phyloP scores from a whole-genome alignment of 2,888 invertebrate species.

The Pseudeuparius sepicola region DNA sequence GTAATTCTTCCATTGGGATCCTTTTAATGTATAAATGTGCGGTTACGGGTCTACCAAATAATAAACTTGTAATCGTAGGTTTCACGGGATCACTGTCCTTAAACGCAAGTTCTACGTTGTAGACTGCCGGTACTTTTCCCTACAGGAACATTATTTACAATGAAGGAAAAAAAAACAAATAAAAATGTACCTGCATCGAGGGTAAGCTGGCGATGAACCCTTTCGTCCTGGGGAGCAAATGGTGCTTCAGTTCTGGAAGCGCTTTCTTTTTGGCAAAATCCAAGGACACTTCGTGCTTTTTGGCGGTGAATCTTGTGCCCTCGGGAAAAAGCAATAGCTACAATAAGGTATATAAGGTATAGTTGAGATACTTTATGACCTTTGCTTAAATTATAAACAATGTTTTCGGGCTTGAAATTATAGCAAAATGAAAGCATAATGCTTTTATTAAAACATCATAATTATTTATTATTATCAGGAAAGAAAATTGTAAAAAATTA shows the following conservation, averaged over 20 bases:
- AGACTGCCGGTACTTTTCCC: slow-evolving; percentile 65
- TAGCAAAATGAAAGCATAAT: too few species aligned
- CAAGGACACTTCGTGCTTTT: slow-evolving; percentile 78
- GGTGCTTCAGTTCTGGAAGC: slow-evolving; percentile 75
- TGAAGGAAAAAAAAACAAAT: too few species aligned
- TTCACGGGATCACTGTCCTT: slow-evolving; percentile 53
- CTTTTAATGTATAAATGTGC: slow-evolving; percentile 72
- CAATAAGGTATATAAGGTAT: slow-evolving; percentile 11
- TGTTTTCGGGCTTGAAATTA: too few species aligned
- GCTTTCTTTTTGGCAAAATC: slow-evolving; percentile 82
- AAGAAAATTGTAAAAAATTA: too few species aligned
- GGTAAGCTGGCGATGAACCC: slow-evolving; percentile 84
- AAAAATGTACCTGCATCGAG: too few species aligned
- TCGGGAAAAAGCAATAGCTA: slow-evolving; percentile 84
- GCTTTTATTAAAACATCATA: too few species aligned
- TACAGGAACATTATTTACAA: too few species aligned
- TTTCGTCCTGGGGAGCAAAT: slow-evolving; percentile 88
- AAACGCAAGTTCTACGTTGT: slow-evolving; percentile 72
- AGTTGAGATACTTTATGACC: slow-evolving; percentile 2
- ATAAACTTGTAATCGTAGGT: slow-evolving; percentile 69
- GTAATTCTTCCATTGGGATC: slow-evolving; percentile 71
- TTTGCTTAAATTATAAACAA: neutral
- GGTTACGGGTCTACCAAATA: slow-evolving; percentile 61
- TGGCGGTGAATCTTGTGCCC: slow-evolving; percentile 82
- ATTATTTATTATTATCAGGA: too few species aligned